These are phyloP conservation scores for Lytechinus variegatus DNA, from an alignment of 35 echinoderm and acorn worm genomes.

Conservation along the genomic window DNA sequence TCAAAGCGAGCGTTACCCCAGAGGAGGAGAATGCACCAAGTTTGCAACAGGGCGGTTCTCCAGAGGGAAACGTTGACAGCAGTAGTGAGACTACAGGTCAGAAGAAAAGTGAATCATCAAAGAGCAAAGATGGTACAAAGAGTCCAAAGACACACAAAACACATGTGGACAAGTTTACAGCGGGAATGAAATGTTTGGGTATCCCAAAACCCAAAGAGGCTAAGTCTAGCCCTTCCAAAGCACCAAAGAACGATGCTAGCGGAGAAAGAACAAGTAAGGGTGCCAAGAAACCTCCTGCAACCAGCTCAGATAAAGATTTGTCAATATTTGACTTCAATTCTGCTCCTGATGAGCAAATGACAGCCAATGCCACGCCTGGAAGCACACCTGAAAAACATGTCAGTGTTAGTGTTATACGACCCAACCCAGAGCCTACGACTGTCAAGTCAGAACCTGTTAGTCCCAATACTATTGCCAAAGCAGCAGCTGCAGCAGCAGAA, in stretches of 20 bases:
- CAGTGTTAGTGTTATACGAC: constrained; percentile 65
- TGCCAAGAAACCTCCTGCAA: constrained; percentile 43
- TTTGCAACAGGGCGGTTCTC: background rate
- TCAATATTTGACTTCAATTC: constrained; percentile 98
- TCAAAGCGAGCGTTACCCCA: constrained; percentile 2
- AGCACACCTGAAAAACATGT: constrained; percentile 53
- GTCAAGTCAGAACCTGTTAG: constrained; percentile 54
- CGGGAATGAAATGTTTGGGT: constrained; percentile 41
- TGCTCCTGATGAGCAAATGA: constrained; percentile 58
- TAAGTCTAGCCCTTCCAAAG: constrained; percentile 23
- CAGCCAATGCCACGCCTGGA: constrained; percentile 34
- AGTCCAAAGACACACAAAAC: constrained; percentile 52
- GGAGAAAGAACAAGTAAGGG: background rate
- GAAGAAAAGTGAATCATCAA: background rate
- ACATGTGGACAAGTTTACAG: constrained; percentile 46
- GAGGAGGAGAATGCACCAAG: background rate
- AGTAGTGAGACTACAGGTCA: background rate
- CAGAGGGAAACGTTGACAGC: constrained; percentile 21
- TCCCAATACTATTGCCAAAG: constrained; percentile 51
- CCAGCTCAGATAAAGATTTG: constrained; percentile 69
- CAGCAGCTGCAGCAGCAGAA: background rate
- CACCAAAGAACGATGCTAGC: constrained; percentile 33
- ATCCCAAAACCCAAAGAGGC: constrained; percentile 41
- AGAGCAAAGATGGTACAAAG: constrained; percentile 20
- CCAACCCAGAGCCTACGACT: constrained; percentile 53